Evolutionary conservation across 1,140 invertebrate genomes (phyloP), one percentile per base, ranked within the genome.

Genomic region (Procambarus clarkii): DNA sequence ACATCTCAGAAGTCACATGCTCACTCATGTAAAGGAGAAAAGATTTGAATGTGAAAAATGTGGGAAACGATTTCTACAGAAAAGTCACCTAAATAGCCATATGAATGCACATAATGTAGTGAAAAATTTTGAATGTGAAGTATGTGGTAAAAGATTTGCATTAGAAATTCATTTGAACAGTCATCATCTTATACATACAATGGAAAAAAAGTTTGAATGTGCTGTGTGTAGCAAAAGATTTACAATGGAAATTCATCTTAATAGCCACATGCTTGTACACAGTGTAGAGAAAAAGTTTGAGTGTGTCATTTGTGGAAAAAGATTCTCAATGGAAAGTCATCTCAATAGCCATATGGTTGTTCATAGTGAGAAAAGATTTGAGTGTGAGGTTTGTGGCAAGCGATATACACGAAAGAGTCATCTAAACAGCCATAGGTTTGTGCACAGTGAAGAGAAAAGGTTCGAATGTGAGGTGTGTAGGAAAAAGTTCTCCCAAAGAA

Each of bases 251-350:
- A 85, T 84, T n/a, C 89, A 91, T 50, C 82, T 91, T 2, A 91
- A 92, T n/a, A 92, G 94, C 64, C 93, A 94, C 92, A 93, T 93
- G 44, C 94, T 94, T 87, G 94, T 94, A 64, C 94, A 95, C 92
- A 94, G 92, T 74, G 93, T 94, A 24, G 93, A 92, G 15, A 87
- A 94, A 71, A 82, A 93, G 44, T 94, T 94, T 81, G 80, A 91
- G 8, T 95, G 94, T 90, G 77, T 89, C 45, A 85, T 93, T 13
- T 95, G 94, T 91, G 92, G 92, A 1, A 93, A 94, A 85, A 92
- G 93, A 8, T 95, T 95, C 88, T 94, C 95, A 80, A 93, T 93
- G 71, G 86, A 94, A 45, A 92, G 94, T 91, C 93, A 93, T 18
- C 92, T 94, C 0, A 93, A 92, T 34, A 93, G 94, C 5, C 94